Evolutionary conservation across 2,797 vertebrate species (phyloP), one percentile per base, ranked within the genome.

Genomic region (Phalloptychus januarius): DNA sequence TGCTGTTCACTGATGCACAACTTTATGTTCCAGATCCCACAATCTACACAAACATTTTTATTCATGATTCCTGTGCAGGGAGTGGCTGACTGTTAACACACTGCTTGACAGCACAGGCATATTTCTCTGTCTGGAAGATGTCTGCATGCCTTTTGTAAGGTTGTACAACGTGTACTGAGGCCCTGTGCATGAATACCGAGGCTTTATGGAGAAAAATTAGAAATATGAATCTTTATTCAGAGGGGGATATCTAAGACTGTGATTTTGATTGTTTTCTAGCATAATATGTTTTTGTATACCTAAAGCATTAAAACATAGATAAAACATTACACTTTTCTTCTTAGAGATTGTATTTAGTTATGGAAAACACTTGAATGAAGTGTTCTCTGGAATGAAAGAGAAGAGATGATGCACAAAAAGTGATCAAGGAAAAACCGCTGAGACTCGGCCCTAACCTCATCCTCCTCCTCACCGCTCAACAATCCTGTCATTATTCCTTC

Each of bases 401-500:
- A 54, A 50, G 74, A 50, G 74, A 50, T 23, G 12, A 65, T 36
- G 48, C 40, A 65, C 42, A 71, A 79, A 44, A 85, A 79, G 56
- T 3, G 13, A 81, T 91, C 70, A 87, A 89, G 61, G 63, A 75
- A 50, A 85, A 77, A 86, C 76, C 78, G 79, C 80, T 72, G 75
- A 83, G 84, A 46, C 76, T 83, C 77, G 23, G 79, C 52, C 52
- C 80, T 63, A 72, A 85, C 87, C 90, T 86, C 88, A 83, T 86
- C 85, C 81, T 87, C 88, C 83, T 86, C 86, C 79, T 85, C 76
- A 71, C 79, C n/a, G 44, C 85, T 84, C 78, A 85, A 93, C 93
- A 94, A 91, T 93, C 86, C 79, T 85, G 76, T 93, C 86, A 91
- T 95, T 95, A 93, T 94, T 89, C 71, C 75, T 78, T 85, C 45